These are phyloP conservation scores for Euzophera pinguis DNA, from an alignment of 2,888 invertebrate species.

Conservation along the genomic window DNA sequence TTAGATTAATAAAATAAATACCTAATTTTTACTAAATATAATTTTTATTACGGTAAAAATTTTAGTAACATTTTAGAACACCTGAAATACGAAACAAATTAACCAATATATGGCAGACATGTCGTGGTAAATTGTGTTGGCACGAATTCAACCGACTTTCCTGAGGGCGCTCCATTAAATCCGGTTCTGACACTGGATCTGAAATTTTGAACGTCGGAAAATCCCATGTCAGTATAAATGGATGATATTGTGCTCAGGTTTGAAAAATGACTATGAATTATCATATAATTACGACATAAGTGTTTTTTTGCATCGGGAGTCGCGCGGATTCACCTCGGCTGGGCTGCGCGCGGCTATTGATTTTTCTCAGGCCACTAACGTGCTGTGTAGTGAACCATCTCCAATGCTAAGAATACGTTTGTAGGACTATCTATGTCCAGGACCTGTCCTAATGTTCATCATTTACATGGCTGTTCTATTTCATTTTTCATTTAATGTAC, in stretches of 20 bases:
- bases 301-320: constrained; percentile 39
- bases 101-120: background rate
- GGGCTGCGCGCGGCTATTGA: constrained; percentile 74
- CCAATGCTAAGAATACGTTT: constrained; percentile 43
- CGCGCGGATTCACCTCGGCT: constrained; percentile 26
- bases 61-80: background rate
- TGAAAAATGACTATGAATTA: background rate
- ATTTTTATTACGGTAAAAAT: no score
- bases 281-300: constrained; percentile 33
- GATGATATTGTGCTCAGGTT: background rate
- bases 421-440: constrained; percentile 17
- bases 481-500: no score
- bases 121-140: constrained; percentile 5
- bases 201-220: background rate
- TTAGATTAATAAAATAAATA: no score
- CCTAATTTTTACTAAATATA: no score
- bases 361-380: constrained; percentile 46
- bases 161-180: background rate
- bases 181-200: background rate
- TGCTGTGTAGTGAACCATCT: constrained; percentile 37
- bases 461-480: background rate
- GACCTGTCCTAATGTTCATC: background rate
- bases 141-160: background rate
- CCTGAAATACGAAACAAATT: no score
- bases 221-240: background rate